A percentile compares a stretch with the other conserved stretches of the same genome.
Conservation (phyloP, 92 coral and sea anemone genomes). For the Parazoanthus atlanticus region DNA sequence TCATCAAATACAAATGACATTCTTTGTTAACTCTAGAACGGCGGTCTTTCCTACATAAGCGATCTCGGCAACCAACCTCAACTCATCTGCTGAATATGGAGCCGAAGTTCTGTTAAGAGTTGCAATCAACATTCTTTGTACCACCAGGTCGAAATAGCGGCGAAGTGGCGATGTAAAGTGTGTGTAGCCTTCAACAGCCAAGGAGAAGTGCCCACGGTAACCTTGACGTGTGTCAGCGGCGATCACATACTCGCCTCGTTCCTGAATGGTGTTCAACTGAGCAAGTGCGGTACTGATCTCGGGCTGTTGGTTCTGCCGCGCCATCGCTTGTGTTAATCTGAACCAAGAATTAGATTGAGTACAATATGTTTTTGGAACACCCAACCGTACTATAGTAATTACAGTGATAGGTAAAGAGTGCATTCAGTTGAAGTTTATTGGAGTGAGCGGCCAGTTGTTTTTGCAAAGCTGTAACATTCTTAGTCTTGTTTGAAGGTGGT, state of each 20-base stretch:
- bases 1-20: too few relatives aligned
- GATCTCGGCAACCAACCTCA: constrained; percentile 33
- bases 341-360: not conserved
- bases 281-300: constrained; percentile 51
- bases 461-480: too few relatives aligned
- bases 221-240: constrained; percentile 58
- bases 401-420: not conserved
- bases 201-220: constrained; percentile 75
- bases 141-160: constrained; percentile 89
- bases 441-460: too few relatives aligned
- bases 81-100: constrained; percentile 74
- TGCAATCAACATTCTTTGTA: constrained; percentile 86
- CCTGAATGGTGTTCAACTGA: constrained; percentile 63
- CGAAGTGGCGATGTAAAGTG: constrained; percentile 96
- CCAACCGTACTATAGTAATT: not conserved
- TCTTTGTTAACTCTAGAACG: too few relatives aligned
- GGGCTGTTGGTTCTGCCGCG: constrained; percentile 30
- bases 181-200: constrained; percentile 75
- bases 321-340: constrained; percentile 42
- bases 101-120: constrained; percentile 54
- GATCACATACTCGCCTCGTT: constrained; percentile 75
- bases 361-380: not conserved
- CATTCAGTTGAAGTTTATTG: too few relatives aligned
- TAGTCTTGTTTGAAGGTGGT: too few relatives aligned
- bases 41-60: too few relatives aligned